Evolutionary conservation across 2,888 invertebrate species (phyloP), one percentile per base, ranked within the genome.

Genomic region (Dioctria linearis): DNA sequence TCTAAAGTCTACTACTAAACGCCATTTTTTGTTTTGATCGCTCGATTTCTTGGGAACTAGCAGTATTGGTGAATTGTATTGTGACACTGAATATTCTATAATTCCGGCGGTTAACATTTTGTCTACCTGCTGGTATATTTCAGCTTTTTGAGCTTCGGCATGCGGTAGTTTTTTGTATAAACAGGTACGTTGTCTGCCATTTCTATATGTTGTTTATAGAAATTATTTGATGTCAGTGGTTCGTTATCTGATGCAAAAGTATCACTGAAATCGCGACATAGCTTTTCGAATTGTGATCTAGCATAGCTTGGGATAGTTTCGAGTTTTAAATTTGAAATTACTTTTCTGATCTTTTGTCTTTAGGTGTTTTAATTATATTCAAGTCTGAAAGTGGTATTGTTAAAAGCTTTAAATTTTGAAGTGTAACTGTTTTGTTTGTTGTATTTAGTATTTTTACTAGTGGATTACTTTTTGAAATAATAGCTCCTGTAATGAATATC

Each of bases 151-250:
- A n/a, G 78, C 6, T 42, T 83, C 46, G 84, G 83, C 11, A 78
- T 69, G 66, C 84, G 63, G 65, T 84, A 84, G 63, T 84, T 84
- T 82, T 84, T 83, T 2, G 83, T 82, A 57, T 83, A 84, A 5
- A 83, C 79, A 11, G 84, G 83, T 37, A 39, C 79, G 2, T 82
- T 76, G 51, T 84, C 82, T 11, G 76, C 79, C 6, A 82, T n/a
- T 59, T 65, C 57, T 43, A 84, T 37, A 69, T 82, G 83, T 65
- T 65, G 65, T 39, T 65, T 40, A 40, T 65, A 65, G 42, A 65
- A 65, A 25, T 65, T 65, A 65, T 65, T 65, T 39, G 42, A 39
- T 8, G 65, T 40, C 4, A 65, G 65, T 9, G 65, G 65, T n/a
- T 65, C 65, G 1, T 65, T 40, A 39, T 65, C 65, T 40, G 40